These are phyloP conservation scores for Pycnonotus jocosus DNA, from an alignment of 2,113 vertebrate species.

Conservation along the genomic window DNA sequence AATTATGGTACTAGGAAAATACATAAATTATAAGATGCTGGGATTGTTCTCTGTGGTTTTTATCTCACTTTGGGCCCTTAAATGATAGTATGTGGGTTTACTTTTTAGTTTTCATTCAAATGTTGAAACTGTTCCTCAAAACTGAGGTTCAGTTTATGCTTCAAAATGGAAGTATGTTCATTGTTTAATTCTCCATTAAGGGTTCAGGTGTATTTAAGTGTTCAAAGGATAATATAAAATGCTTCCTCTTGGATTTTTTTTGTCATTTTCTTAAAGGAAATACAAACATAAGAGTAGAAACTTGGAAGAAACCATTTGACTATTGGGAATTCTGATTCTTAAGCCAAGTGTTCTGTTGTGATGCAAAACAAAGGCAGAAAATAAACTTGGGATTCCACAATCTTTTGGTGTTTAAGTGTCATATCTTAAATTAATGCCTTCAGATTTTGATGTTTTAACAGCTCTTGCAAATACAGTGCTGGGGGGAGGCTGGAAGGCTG, in stretches of 20 bases:
- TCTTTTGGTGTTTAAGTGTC: not conserved
- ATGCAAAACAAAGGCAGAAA: not conserved
- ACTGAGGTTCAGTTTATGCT: not conserved
- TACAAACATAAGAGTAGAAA: too few relatives aligned
- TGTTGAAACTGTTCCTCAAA: not conserved
- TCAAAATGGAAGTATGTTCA: accelerated
- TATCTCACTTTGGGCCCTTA: not conserved
- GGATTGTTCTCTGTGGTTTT: not conserved
- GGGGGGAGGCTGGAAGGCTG: not conserved
- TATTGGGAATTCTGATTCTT: not conserved
- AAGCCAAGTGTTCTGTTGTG: not conserved
- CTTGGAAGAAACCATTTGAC: not conserved
- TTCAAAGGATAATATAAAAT: not conserved
- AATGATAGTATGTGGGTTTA: accelerated
- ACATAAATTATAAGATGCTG: not conserved
- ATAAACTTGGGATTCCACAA: not conserved
- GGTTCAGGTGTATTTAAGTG: accelerated
- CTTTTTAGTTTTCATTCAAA: not conserved
- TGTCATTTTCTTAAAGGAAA: not conserved
- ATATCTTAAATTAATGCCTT: not conserved
- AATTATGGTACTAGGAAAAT: not conserved
- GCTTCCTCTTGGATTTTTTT: not conserved
- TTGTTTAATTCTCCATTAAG: not conserved
- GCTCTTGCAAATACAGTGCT: not conserved
- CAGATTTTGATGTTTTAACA: not conserved